Evolutionary conservation across 2,113 vertebrate genomes (phyloP).

Genomic region (Taurulus bubalis): DNA sequence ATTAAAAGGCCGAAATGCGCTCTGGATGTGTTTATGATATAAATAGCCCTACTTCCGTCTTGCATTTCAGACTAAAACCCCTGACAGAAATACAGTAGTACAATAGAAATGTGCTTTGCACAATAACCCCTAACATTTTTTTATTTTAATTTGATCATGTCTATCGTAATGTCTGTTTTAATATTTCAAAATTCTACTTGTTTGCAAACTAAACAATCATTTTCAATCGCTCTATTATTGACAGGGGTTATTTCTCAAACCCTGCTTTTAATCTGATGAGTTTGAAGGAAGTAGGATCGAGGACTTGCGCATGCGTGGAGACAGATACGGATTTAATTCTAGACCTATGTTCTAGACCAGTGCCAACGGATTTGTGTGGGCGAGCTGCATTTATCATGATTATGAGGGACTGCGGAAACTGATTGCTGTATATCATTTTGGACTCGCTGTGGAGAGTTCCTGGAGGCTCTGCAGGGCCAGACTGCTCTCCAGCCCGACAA

Average conservation of each 20-base stretch:
- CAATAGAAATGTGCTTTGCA: background rate
- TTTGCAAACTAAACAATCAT: background rate
- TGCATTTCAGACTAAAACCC: background rate
- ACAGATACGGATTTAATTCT: slow-evolving; percentile 46
- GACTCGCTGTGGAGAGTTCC: background rate
- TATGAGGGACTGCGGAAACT: slow-evolving; percentile 4
- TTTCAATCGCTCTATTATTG: slow-evolving; percentile 11
- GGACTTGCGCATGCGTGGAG: slow-evolving; percentile 60
- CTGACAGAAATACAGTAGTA: background rate
- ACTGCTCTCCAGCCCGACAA: background rate
- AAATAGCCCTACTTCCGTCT: background rate
- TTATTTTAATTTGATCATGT: background rate
- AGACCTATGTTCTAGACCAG: slow-evolving; percentile 13
- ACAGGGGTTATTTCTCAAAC: slow-evolving; percentile 7
- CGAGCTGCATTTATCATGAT: slow-evolving; percentile 11
- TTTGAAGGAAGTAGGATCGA: background rate
- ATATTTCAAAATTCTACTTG: background rate
- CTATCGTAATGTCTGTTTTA: background rate
- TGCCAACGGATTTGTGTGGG: slow-evolving; percentile 11
- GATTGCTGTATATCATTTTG: background rate
- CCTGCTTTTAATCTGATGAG: background rate
- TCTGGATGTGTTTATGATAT: background rate
- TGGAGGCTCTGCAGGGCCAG: slow-evolving; percentile 13
- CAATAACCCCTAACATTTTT: background rate
- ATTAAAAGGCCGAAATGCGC: background rate